Evolutionary conservation across 1,140 invertebrate species (phyloP).

Genomic region (Procambarus virginalis): DNA sequence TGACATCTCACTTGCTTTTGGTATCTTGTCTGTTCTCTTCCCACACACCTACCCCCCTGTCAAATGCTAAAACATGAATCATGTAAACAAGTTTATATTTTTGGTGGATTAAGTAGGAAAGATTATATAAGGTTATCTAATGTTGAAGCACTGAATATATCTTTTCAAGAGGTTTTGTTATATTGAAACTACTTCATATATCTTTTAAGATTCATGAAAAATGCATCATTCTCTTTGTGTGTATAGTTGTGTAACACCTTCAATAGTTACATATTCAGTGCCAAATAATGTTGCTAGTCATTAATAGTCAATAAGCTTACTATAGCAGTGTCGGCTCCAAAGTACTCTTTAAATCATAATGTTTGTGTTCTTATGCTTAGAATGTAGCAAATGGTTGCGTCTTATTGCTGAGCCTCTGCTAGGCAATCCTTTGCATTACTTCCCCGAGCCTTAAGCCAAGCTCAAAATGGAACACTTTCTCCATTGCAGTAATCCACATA

Average conservation of each 20-base stretch:
- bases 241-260: constrained; percentile 61
- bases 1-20: constrained; percentile 2
- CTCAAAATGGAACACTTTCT: neutral
- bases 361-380: constrained; percentile 55
- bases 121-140: constrained; percentile 44
- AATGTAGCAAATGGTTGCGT: constrained; percentile 37
- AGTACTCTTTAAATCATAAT: constrained; percentile 61
- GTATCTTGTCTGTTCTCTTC: constrained; percentile 42
- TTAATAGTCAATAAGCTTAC: constrained; percentile 60
- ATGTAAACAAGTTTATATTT: constrained; percentile 61
- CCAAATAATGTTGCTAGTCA: constrained; percentile 63
- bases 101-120: constrained; percentile 52
- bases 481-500: neutral
- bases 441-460: neutral
- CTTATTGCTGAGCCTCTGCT: constrained; percentile 18
- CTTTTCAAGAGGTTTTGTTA: constrained; percentile 59
- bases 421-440: constrained; percentile 42
- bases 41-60: constrained; percentile 29
- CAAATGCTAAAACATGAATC: constrained; percentile 40
- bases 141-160: constrained; percentile 61
- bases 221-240: constrained; percentile 56
- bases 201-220: constrained; percentile 35
- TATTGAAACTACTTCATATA: constrained; percentile 35
- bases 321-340: constrained; percentile 56
- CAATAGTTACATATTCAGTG: constrained; percentile 57